Conservation (phyloP, 2,888 invertebrate genomes). For the Odontothrips loti region DNA sequence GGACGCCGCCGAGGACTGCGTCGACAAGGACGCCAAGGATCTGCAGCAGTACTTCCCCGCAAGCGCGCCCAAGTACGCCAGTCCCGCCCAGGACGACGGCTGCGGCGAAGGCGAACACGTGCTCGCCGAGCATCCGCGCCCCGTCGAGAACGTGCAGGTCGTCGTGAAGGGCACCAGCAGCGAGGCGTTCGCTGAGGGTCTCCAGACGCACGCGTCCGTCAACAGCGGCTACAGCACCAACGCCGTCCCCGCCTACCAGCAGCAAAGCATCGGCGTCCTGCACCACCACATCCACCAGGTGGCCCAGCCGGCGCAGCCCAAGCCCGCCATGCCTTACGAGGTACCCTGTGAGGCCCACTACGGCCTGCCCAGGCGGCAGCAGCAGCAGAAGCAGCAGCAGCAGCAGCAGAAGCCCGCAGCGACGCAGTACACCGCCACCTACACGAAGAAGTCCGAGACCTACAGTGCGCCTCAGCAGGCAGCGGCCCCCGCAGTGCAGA, state of each 20-base stretch:
- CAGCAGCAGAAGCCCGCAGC: not conserved
- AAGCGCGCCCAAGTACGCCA: not conserved
- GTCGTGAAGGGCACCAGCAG: not conserved
- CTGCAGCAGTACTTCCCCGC: constrained; percentile 5
- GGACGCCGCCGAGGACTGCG: not conserved
- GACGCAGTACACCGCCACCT: not conserved
- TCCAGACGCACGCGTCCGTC: not conserved
- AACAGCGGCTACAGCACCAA: not conserved
- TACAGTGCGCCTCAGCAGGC: not conserved
- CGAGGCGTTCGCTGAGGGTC: not conserved
- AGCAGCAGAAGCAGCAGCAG: not conserved
- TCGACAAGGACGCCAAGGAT: constrained; percentile 7
- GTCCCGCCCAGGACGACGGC: not conserved
- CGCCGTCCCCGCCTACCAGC: not conserved
- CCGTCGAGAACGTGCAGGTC: constrained; percentile 13
- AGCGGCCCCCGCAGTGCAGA: no score
- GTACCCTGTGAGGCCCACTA: constrained; percentile 5
- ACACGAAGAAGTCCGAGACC: not conserved
- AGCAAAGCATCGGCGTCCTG: not conserved
- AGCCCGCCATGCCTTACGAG: not conserved
- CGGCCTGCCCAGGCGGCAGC: not conserved
- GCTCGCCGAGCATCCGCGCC: not conserved
- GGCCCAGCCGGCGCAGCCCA: not conserved
- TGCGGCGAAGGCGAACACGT: not conserved
- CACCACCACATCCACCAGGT: not conserved